A percentile compares a stretch with the other conserved stretches of the same genome.
These are phyloP conservation scores for Lithophane semibrunnea DNA, from an alignment of 2,888 invertebrate species.

Conservation along the genomic window DNA sequence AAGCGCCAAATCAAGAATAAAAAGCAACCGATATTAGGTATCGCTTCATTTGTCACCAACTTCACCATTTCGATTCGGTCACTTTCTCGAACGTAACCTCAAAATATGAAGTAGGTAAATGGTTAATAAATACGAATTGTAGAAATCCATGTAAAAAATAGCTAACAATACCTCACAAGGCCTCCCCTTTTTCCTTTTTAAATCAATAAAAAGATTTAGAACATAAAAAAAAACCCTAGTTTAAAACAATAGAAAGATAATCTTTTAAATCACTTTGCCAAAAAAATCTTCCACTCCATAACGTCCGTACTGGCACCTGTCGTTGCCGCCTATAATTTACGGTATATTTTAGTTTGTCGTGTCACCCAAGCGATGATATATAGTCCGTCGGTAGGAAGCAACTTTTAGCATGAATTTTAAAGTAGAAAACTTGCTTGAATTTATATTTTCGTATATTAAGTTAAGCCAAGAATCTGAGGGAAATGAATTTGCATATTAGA, in stretches of 20 bases:
- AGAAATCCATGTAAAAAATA: no score
- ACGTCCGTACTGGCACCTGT: slow-evolving; percentile 54
- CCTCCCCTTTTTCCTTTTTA: no score
- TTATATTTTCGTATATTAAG: slow-evolving; percentile 54
- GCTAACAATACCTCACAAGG: no score
- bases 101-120: no score
- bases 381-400: slow-evolving; percentile 49
- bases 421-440: slow-evolving; percentile 61
- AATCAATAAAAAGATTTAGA: no score
- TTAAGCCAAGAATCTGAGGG: slow-evolving; percentile 52
- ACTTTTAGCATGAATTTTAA: slow-evolving; percentile 64
- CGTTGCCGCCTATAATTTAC: slow-evolving; percentile 56
- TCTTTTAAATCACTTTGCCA: slow-evolving; percentile 7
- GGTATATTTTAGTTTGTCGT: slow-evolving; percentile 59
- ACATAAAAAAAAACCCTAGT: no score
- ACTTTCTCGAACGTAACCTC: no score
- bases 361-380: slow-evolving; percentile 62
- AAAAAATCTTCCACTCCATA: slow-evolving; percentile 22
- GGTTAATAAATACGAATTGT: no score
- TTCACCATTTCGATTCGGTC: no score
- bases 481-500: slow-evolving; percentile 53
- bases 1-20: no score
- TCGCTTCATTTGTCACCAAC: no score
- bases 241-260: not conserved
- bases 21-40: no score